Base-by-base conservation (phyloP, 2,113 vertebrate species). In the Rhinolophus sinicus region DNA sequence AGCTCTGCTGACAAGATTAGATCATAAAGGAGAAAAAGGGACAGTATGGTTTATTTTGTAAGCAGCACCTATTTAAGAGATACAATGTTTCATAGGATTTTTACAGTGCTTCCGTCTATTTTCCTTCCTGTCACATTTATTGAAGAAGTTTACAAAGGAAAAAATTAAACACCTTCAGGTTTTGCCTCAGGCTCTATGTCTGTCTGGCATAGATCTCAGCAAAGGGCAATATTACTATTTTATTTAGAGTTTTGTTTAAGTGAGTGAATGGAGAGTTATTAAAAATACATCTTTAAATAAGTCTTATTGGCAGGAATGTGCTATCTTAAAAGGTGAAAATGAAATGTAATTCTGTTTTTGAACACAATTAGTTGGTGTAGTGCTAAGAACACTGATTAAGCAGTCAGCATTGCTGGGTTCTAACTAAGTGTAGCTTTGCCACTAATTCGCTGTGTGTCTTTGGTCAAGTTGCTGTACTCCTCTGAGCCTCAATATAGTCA, bases 1-100 rank as follows among this genome's bases (percentile, higher is more conserved):
- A 80, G 40, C 72, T 75, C 18, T 58, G 24, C 21, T 62, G 91
- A 81, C 40, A 89, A 80, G 97, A 96, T 92, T 89, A 80, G 75
- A 95, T 91, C 73, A 96, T 94, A 93, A 96, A 93, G 78, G 33
- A 95, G 92, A 92, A 95, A 95, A 92, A 65, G n/a, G 70, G 52
- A 62, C 67, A 80, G 16, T 33, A 54, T 75, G 40, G 24, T 93
- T 93, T 94, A 89, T 96, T 94, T 94, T 96, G 75, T 84, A 94
- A 96, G 60, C 64, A 52, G 33, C 11, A 33, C 67, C 62, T 94
- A 80, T 76, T 97, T 93, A 95, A 73, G 50, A 95, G 92, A 91
- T 75, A 81, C 47, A 40, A 90, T 88, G 50, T 81, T 95, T 92
- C 92, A 75, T 64, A 83, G 86, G 78, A 75, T 50, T 80, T 92